Conservation (phyloP, 2,888 invertebrate genomes). For the Allophyes oxyacanthae region DNA sequence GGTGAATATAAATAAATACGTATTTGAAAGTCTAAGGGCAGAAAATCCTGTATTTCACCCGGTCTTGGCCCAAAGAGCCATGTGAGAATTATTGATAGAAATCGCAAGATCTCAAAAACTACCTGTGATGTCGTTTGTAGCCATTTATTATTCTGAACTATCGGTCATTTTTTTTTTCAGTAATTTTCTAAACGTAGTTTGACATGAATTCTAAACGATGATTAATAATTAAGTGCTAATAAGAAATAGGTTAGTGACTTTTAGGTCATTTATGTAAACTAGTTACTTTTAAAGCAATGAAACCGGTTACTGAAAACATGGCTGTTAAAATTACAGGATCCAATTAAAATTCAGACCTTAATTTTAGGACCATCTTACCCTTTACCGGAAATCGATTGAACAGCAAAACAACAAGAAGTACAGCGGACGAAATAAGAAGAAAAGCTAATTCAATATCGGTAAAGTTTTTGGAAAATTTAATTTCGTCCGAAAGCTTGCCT, state of each 20-base stretch:
- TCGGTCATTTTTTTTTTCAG: neutral
- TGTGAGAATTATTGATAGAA: constrained; percentile 47
- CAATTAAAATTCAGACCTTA: no score
- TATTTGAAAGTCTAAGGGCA: constrained; percentile 40
- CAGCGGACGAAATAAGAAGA: constrained; percentile 12
- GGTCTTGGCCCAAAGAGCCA: constrained; percentile 10
- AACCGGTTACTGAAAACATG: no score
- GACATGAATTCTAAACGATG: no score
- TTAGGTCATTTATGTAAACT: no score
- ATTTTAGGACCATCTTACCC: no score
- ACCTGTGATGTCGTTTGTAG: constrained; percentile 28
- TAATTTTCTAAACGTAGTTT: neutral
- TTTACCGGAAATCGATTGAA: neutral
- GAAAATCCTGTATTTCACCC: constrained; percentile 17
- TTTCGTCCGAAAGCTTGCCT: constrained; percentile 43
- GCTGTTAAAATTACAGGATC: no score
- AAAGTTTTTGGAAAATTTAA: constrained; percentile 53
- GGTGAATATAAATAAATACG: constrained; percentile 52
- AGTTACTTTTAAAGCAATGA: no score
- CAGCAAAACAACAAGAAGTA: constrained; percentile 15
- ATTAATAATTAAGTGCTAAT: no score
- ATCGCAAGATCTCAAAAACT: constrained; percentile 26
- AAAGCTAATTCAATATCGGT: constrained; percentile 35
- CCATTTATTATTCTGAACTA: constrained; percentile 26
- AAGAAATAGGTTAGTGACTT: no score